Base-by-base conservation (phyloP, 2,888 invertebrate genomes). In the Thymelicus sylvestris region DNA sequence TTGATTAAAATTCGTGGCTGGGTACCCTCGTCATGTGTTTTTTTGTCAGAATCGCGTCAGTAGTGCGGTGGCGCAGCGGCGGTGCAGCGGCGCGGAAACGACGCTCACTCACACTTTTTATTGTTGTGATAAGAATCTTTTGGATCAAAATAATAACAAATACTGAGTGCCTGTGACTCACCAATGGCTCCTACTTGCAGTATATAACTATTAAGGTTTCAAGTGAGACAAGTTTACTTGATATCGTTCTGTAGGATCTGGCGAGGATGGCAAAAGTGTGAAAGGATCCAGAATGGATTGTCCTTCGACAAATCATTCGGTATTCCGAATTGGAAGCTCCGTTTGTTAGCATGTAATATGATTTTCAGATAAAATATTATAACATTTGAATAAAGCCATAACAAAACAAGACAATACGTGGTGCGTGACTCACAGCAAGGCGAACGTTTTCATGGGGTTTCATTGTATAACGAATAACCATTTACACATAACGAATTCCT, bases 1-100 rank as follows among this genome's bases (percentile, higher is more conserved):
- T 76, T 77, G 79, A 80, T 80, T 80, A 78, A 78, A 78, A 77
- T 66, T 73, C 73, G 73, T 69, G 68, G 71, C 75, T 74, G 78
- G 73, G 76, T 79, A 80, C 80, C 80, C 79, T 80, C 77, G 79
- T 80, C 80, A 79, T 73, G 65, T 72, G 71, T 72, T 74, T 73
- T 73, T 73, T 73, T 75, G 60, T 70, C 50, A 66, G 65, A 64
- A 70, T 74, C 67, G 68, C 66, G 62, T 67, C 71, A 73, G 72
- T 68, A 73, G 74, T 70, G 65, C 71, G 55, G 55, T 24, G 52
- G 83, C 82, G 84, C 19, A 19, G 19, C 31, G 31, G 31, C 2
- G 44, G 44, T 12, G 44, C 85, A 78, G 66, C 80, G 74, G 69
- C 75, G 80, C 81, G 77, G 80, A 81, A 80, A 74, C 76, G 78